phyloP scores from a whole-genome alignment of 92 coral and sea anemone species.

The Porites divaricata region DNA sequence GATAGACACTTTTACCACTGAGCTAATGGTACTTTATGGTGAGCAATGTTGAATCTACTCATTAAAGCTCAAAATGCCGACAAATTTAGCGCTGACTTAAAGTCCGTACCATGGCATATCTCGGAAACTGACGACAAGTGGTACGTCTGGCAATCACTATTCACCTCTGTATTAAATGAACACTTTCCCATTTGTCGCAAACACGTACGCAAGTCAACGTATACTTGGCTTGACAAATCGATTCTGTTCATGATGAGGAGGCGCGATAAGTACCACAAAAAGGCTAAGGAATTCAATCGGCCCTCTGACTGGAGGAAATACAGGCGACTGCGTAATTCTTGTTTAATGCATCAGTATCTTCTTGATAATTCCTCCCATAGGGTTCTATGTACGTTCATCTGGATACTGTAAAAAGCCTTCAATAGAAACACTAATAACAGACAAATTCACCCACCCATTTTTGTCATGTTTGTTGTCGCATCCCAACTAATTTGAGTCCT shows the following conservation, averaged over 20 bases:
- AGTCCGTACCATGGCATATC: constrained; percentile 45
- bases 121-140: constrained; percentile 48
- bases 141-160: constrained; percentile 40
- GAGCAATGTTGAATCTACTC: no score
- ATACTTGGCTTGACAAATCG: constrained; percentile 42
- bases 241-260: constrained; percentile 17
- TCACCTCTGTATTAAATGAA: constrained; percentile 38
- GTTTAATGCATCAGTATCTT: not conserved
- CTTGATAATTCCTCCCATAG: no score
- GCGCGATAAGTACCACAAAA: constrained; percentile 28
- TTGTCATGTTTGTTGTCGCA: no score
- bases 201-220: constrained; percentile 21
- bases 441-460: no score
- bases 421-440: no score
- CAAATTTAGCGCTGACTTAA: constrained; percentile 33
- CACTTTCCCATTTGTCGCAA: constrained; percentile 42
- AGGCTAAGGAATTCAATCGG: constrained; percentile 36
- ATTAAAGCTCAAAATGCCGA: constrained; percentile 20
- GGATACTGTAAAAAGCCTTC: no score
- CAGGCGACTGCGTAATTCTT: constrained; percentile 27
- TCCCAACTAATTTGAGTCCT: no score
- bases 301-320: constrained; percentile 27
- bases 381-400: no score
- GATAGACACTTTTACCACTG: no score
- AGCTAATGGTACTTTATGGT: no score